A percentile compares a stretch with the other conserved stretches of the same genome.
phyloP scores from a whole-genome alignment of 2,888 invertebrate species.

The Leptinotarsa juncta region DNA sequence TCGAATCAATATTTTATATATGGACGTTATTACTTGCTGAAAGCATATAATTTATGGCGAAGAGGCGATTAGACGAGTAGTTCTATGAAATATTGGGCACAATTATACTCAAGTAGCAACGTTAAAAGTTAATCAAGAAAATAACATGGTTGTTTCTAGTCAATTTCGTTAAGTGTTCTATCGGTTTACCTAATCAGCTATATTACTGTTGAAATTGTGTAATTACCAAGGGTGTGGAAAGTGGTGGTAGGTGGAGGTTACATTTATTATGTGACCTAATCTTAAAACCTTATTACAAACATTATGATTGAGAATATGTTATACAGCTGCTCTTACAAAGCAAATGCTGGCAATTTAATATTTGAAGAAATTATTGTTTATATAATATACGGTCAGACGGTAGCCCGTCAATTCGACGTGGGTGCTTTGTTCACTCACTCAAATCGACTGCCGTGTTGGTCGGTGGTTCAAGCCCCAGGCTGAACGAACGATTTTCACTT shows the following conservation, averaged over 20 bases:
- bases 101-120: slow-evolving; percentile 7
- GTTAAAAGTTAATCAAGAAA: slow-evolving; percentile 11
- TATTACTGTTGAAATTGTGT: not conserved
- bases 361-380: too few species aligned
- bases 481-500: too few species aligned
- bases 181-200: slow-evolving; percentile 1
- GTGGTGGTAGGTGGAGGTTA: not conserved
- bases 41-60: not conserved
- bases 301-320: too few species aligned
- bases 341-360: too few species aligned
- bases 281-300: too few species aligned
- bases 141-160: not conserved
- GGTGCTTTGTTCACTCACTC: too few species aligned
- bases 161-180: slow-evolving; percentile 7
- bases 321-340: too few species aligned
- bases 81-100: slow-evolving; percentile 4
- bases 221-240: not conserved
- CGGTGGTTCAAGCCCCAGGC: too few species aligned
- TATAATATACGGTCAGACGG: too few species aligned
- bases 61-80: not conserved
- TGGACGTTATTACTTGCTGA: slow-evolving; percentile 2
- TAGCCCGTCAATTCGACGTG: too few species aligned
- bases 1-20: not conserved
- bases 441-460: too few species aligned
- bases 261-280: not conserved